Conservation (phyloP, 1,140 invertebrate genomes). For the Lepeophtheirus salmonis region DNA sequence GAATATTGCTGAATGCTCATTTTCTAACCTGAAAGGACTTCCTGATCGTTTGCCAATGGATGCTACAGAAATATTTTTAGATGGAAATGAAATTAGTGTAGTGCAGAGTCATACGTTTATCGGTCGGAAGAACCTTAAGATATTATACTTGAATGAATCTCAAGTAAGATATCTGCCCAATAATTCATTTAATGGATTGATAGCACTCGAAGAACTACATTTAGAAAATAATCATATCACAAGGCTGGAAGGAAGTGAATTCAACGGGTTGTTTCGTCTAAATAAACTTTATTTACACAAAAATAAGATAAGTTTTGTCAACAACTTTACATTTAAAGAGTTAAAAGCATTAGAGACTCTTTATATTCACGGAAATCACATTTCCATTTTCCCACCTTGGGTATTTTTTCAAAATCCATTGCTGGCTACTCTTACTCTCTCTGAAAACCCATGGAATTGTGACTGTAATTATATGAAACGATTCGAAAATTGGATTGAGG, state of each 20-base stretch:
- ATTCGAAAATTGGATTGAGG: constrained; percentile 57
- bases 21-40: constrained; percentile 47
- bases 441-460: constrained; percentile 68
- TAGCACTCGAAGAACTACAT: constrained; percentile 55
- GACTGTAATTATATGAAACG: constrained; percentile 71
- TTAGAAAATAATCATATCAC: constrained; percentile 62
- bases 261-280: constrained; percentile 57
- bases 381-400: constrained; percentile 63
- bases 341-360: constrained; percentile 57
- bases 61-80: constrained; percentile 71
- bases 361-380: constrained; percentile 58
- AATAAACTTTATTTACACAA: constrained; percentile 69
- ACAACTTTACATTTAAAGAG: constrained; percentile 55
- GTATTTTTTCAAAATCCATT: constrained; percentile 49
- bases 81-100: constrained; percentile 64
- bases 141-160: constrained; percentile 64
- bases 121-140: constrained; percentile 66
- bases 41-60: constrained; percentile 77
- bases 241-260: constrained; percentile 65
- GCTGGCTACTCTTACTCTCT: constrained; percentile 48
- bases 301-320: constrained; percentile 54
- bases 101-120: constrained; percentile 75
- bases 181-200: constrained; percentile 71
- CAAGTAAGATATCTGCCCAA: constrained; percentile 69
- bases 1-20: constrained; percentile 74